Conservation (phyloP, 2,888 invertebrate species). For the Chaetogeoica ovagalla region DNA sequence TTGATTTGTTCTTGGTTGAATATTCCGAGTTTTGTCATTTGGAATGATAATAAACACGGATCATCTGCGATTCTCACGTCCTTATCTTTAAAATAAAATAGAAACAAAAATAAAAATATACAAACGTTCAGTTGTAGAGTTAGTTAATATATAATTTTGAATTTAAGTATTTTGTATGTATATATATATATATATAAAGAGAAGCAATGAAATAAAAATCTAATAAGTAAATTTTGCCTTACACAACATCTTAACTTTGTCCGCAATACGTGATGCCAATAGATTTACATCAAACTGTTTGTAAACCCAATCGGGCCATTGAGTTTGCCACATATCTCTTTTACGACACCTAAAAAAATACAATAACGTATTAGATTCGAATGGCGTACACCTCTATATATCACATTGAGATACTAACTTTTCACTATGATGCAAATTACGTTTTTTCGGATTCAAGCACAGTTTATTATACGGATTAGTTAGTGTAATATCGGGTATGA, state of each 20-base stretch:
- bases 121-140: background rate
- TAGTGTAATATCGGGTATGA: constrained; percentile 31
- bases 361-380: constrained; percentile 46
- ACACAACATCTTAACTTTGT: constrained; percentile 41
- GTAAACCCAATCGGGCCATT: constrained; percentile 72
- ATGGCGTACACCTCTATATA: background rate
- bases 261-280: constrained; percentile 56
- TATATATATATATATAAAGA: too few species aligned
- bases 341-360: constrained; percentile 58
- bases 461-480: background rate
- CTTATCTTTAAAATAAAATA: constrained; percentile 29
- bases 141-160: too few species aligned
- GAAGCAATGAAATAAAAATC: too few species aligned
- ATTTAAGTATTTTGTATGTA: too few species aligned
- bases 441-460: constrained; percentile 37
- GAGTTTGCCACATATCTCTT: constrained; percentile 64
- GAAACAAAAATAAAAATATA: background rate
- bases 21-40: constrained; percentile 30
- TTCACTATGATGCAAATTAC: background rate
- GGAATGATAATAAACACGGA: constrained; percentile 23
- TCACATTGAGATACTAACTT: background rate
- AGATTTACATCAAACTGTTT: constrained; percentile 66
- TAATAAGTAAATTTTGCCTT: background rate
- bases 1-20: constrained; percentile 39
- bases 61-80: constrained; percentile 19